Base-by-base conservation (phyloP, 2,113 vertebrate genomes). In the Geothlypis trichas region DNA sequence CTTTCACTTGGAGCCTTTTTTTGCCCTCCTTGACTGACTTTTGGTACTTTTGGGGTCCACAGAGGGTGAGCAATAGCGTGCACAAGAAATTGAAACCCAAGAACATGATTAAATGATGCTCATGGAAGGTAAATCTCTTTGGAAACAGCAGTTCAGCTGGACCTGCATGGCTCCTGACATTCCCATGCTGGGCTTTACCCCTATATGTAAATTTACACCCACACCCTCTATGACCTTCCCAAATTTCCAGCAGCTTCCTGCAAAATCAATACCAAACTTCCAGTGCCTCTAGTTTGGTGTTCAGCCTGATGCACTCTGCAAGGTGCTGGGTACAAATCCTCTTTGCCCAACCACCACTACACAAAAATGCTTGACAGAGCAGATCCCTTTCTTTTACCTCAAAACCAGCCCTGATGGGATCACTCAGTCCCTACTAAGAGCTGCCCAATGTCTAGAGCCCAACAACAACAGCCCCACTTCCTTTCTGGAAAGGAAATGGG, bases 381-480 rank as follows among this genome's bases (percentile, higher is more conserved):
- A 77, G 18, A 77, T 51, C 14, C 39, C 23, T 57, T 21, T 39
- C 17, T 61, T 72, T 58, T 26, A 13, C 35, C 39, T 22, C 33
- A 27, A 37, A 66, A n/a, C 12, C 47, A 77, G 27, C 46, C 33
- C 47, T 37, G 68, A 44, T 15, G 51, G 33, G 55, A 51, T n/a
- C 35, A 4, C 24, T 30, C 0, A 0, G 28, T 27, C 14, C 15
- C 4, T 37, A 1, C 1, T 7, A 11, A 24, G 17, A 44, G 41
- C 23, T 67, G 42, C 57, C 30, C 24, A 9, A 6, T 54, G 17
- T n/a, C 77, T 20, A 11, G 35, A 77, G 17, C 9, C 19, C 42
- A n/a, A 7, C 46, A 37, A 13, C 26, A 74, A 35, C 37, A 51
- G 13, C 28, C 33, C 17, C 24, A 4, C 5, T 57, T 61, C 28